Evolutionary conservation across 2,888 invertebrate species (phyloP).

Genomic region (Psylliodes chrysocephalus): DNA sequence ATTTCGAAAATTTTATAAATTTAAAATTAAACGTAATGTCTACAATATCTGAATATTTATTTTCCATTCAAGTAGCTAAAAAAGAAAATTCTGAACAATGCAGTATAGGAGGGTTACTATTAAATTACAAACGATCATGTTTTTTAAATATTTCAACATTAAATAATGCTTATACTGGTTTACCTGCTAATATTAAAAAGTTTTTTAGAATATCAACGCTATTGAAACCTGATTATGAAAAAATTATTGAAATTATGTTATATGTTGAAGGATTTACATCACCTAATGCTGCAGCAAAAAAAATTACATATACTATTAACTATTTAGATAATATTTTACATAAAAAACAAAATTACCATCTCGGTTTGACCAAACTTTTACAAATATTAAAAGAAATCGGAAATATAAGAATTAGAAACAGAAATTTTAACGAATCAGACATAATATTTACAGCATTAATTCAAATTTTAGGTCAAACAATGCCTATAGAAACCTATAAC

Average conservation of each 20-base stretch:
- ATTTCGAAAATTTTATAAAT: conserved; percentile 85
- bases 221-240: conserved; percentile 85
- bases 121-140: conserved; percentile 75
- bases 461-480: conserved; percentile 88
- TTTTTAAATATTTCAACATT: conserved; percentile 80
- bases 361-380: conserved; percentile 84
- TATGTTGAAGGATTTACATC: conserved; percentile 80
- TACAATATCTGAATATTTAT: conserved; percentile 81
- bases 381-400: conserved; percentile 84
- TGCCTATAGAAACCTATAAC: conserved; percentile 83
- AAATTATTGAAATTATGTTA: conserved; percentile 82
- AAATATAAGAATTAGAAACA: conserved; percentile 76
- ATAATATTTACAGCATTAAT: conserved; percentile 81
- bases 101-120: conserved; percentile 76
- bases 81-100: conserved; percentile 71
- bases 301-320: conserved; percentile 80
- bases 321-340: conserved; percentile 68
- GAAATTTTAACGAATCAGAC: conserved; percentile 77
- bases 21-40: conserved; percentile 82
- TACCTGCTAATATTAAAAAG: conserved; percentile 84
- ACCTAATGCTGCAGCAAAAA: conserved; percentile 77
- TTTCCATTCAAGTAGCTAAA: conserved; percentile 78
- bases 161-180: conserved; percentile 74
- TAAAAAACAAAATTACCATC: conserved; percentile 78
- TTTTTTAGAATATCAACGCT: conserved; percentile 84